Percentiles rank a stretch among this genome's conserved stretches.
These are phyloP conservation scores for Panopea generosa DNA, from an alignment of 2,888 invertebrate species.

Conservation along the genomic window DNA sequence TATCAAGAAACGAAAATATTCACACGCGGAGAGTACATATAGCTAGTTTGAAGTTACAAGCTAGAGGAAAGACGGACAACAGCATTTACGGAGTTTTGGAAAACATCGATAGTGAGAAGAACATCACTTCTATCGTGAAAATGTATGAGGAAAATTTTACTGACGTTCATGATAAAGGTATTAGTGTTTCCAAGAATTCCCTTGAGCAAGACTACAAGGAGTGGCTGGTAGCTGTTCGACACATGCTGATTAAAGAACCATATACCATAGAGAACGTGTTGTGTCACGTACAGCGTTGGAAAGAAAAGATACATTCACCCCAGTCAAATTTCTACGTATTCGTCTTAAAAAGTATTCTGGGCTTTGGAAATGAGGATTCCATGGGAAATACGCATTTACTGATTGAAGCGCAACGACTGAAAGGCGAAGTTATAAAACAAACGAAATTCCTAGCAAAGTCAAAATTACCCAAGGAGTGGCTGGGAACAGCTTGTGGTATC, in stretches of 20 bases:
- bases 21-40: not conserved
- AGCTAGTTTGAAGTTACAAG: slow-evolving; percentile 14
- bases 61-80: not conserved
- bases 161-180: slow-evolving; percentile 17
- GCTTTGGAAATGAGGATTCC: slow-evolving; percentile 38
- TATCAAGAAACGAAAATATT: not conserved
- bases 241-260: slow-evolving; percentile 24
- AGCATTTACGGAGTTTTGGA: slow-evolving; percentile 33
- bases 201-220: slow-evolving; percentile 62
- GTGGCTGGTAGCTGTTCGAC: slow-evolving; percentile 64
- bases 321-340: slow-evolving; percentile 60
- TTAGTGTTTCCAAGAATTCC: slow-evolving; percentile 9
- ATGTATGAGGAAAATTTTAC: slow-evolving; percentile 54
- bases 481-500: slow-evolving; percentile 45
- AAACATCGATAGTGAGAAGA: slow-evolving; percentile 17
- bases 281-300: slow-evolving; percentile 49
- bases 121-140: slow-evolving; percentile 39
- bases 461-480: slow-evolving; percentile 61
- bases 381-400: slow-evolving; percentile 13
- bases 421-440: slow-evolving; percentile 25
- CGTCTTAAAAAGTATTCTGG: slow-evolving; percentile 57
- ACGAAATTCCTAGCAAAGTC: slow-evolving; percentile 34
- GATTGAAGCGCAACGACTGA: slow-evolving; percentile 46
- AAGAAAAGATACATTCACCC: slow-evolving; percentile 42
- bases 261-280: slow-evolving; percentile 58